Evolutionary conservation across 1,140 invertebrate species (phyloP).

Genomic region (Ceratosolen solmsi): DNA sequence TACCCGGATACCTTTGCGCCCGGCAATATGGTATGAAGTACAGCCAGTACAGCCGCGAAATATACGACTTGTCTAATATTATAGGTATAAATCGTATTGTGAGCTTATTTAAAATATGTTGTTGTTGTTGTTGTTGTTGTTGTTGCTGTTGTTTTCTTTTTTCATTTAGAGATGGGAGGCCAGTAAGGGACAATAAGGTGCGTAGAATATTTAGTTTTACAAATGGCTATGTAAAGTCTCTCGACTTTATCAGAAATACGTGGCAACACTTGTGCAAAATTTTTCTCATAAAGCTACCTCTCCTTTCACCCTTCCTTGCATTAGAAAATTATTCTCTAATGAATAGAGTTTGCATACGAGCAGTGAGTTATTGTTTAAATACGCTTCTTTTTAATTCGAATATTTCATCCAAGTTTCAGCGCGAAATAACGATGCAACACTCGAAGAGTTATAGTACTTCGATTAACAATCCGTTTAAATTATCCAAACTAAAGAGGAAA

Average conservation of each 20-base stretch:
- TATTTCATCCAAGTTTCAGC: no score
- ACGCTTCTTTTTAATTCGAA: no score
- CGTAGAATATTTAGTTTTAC: not conserved
- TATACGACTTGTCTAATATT: constrained; percentile 21
- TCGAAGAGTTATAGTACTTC: no score
- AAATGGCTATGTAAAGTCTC: not conserved
- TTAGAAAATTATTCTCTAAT: not conserved
- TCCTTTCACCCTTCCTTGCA: not conserved
- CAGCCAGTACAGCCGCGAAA: not conserved
- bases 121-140: no score
- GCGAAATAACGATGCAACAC: no score
- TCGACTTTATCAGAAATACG: not conserved
- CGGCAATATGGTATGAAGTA: constrained; percentile 11
- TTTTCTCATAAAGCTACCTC: constrained; percentile 2
- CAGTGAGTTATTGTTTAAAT: not conserved
- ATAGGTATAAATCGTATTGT: constrained; percentile 34
- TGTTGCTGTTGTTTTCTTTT: no score
- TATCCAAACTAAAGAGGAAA: no score
- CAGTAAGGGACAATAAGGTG: not conserved
- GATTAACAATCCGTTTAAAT: no score
- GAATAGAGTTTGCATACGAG: not conserved
- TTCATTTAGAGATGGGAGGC: no score
- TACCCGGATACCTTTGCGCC: not conserved
- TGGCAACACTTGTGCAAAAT: constrained; percentile 17
- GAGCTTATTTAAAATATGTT: constrained; percentile 34